Evolutionary conservation across 2,113 vertebrate species (phyloP).

Genomic region (Percina caprodes): DNA sequence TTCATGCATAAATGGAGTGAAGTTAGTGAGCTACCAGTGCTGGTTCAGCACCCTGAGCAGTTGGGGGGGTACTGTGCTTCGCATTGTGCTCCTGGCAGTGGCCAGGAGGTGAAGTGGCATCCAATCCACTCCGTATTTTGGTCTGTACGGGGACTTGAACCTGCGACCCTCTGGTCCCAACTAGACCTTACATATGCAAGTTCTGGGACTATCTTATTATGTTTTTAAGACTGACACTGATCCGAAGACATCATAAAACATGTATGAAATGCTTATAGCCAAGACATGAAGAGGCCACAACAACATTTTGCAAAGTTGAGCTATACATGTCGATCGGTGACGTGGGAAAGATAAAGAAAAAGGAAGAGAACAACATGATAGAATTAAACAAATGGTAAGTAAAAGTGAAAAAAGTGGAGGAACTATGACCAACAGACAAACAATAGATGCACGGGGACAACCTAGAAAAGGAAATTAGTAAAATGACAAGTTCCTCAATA

Average conservation of each 20-base stretch:
- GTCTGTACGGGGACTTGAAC: too few relatives aligned
- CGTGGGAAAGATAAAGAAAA: constrained; percentile 1
- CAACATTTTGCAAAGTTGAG: background rate
- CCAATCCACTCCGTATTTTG: too few relatives aligned
- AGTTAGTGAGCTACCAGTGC: too few relatives aligned
- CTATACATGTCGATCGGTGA: background rate
- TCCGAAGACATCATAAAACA: constrained; percentile 7
- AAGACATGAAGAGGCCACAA: background rate
- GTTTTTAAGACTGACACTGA: too few relatives aligned
- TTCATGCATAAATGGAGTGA: too few relatives aligned
- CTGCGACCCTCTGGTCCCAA: too few relatives aligned
- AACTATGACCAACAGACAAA: background rate
- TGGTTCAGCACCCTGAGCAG: too few relatives aligned
- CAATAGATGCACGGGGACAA: background rate
- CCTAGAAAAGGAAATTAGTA: constrained; percentile 18
- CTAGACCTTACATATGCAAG: too few relatives aligned
- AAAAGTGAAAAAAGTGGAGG: constrained; percentile 6
- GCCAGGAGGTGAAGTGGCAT: too few relatives aligned
- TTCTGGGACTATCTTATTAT: too few relatives aligned
- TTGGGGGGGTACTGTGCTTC: too few relatives aligned
- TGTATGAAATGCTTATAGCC: background rate
- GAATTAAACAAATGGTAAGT: constrained; percentile 3
- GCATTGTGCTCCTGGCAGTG: too few relatives aligned
- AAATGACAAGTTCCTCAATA: background rate
- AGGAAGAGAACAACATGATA: constrained; percentile 23